A percentile compares a stretch with the other conserved stretches of the same genome.
Evolutionary conservation across 2,113 vertebrate species (phyloP).

Genomic region (Mystacornis crossleyi): DNA sequence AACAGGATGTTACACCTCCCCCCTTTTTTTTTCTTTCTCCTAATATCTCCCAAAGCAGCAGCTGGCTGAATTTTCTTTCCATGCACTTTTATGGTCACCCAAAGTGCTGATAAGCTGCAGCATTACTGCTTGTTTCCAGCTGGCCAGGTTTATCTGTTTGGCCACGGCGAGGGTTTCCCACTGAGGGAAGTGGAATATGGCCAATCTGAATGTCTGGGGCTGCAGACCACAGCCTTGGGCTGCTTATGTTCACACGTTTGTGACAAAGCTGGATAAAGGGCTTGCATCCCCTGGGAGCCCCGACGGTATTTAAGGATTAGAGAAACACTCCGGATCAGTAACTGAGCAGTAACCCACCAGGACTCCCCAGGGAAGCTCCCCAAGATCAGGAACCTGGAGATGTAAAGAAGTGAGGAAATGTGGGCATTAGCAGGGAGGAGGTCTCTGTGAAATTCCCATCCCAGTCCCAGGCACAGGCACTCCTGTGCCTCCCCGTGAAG

Average conservation of each 20-base stretch:
- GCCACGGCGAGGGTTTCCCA: neutral
- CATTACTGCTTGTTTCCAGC: neutral
- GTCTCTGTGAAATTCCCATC: neutral
- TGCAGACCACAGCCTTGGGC: neutral
- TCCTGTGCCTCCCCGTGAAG: neutral
- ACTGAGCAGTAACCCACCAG: neutral
- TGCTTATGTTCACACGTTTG: neutral
- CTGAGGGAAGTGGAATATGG: neutral
- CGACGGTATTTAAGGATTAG: neutral
- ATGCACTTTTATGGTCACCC: neutral
- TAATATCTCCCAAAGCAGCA: neutral
- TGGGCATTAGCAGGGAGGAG: neutral
- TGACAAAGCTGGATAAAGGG: neutral
- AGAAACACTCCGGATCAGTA: neutral
- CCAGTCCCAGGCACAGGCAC: fast-evolving
- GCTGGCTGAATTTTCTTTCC: conserved; percentile 2
- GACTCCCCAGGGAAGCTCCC: neutral
- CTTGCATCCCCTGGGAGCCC: neutral
- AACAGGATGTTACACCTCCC: conserved; percentile 57
- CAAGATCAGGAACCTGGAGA: neutral
- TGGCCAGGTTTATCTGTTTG: neutral
- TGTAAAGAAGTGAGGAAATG: neutral
- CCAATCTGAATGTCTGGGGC: neutral
- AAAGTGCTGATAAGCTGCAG: neutral
- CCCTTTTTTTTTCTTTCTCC: neutral